Evolutionary conservation across 2,113 vertebrate species (phyloP).

Genomic region (Leptocoma aspasia): DNA sequence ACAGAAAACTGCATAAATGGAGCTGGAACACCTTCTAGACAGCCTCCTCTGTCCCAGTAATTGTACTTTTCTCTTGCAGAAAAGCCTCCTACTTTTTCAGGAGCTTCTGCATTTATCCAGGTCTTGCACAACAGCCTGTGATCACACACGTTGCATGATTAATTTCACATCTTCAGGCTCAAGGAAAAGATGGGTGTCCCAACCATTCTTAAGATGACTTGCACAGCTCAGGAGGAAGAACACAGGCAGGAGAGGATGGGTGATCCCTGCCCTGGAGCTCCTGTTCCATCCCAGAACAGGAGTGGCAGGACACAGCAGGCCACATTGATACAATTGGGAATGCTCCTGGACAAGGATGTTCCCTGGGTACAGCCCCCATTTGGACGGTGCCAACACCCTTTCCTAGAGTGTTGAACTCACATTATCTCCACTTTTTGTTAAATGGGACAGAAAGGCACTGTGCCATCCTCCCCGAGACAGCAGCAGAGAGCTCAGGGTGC

Average conservation of each 20-base stretch:
- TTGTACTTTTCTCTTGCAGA: background rate
- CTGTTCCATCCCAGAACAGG: background rate
- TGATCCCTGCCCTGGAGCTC: background rate
- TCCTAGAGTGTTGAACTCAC: background rate
- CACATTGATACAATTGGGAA: accelerated
- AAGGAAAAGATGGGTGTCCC: background rate
- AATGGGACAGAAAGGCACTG: accelerated
- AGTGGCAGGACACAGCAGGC: background rate
- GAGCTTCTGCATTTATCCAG: background rate
- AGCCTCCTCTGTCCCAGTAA: background rate
- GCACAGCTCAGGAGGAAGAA: background rate
- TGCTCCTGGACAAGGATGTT: background rate
- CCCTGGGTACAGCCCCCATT: background rate
- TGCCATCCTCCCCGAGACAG: accelerated
- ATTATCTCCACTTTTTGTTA: background rate
- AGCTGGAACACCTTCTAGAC: background rate
- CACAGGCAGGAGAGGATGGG: background rate
- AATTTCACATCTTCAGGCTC: background rate
- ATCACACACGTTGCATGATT: accelerated
- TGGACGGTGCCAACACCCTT: background rate
- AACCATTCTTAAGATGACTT: background rate
- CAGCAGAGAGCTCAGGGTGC: background rate
- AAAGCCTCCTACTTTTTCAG: background rate
- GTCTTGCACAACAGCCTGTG: background rate
- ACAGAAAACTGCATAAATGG: background rate